Evolutionary conservation across 2,888 invertebrate genomes (phyloP).

Genomic region (Melanchra persicariae): DNA sequence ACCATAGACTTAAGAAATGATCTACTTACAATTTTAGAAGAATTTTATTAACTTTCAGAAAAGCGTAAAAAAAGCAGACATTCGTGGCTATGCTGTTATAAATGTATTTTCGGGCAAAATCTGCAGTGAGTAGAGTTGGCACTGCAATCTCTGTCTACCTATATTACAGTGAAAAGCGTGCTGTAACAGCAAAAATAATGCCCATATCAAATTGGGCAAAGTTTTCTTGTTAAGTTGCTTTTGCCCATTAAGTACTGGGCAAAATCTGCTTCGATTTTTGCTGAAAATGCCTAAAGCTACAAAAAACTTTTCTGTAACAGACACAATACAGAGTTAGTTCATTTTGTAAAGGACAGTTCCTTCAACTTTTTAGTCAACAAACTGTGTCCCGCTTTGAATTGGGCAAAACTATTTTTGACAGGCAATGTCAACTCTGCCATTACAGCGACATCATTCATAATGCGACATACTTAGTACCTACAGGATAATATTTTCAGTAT

Average conservation of each 20-base stretch:
- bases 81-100: conserved; percentile 10
- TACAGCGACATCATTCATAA: conserved; percentile 32
- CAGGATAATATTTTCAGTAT: conserved; percentile 70
- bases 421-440: background rate
- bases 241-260: background rate
- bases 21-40: conserved; percentile 17
- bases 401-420: background rate
- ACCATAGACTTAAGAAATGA: conserved; percentile 14
- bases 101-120: conserved; percentile 3
- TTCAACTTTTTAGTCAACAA: too few species aligned
- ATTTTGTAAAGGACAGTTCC: background rate
- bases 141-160: background rate
- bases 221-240: conserved; percentile 2
- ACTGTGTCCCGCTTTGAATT: background rate
- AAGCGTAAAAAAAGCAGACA: conserved; percentile 6
- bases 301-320: background rate
- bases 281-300: background rate
- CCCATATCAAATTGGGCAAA: background rate
- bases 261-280: background rate
- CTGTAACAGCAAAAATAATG: background rate
- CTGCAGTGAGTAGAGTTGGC: background rate
- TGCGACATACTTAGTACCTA: conserved; percentile 45
- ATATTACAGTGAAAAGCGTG: background rate
- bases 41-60: conserved; percentile 11
- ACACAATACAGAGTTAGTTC: background rate